Base-by-base conservation (phyloP, 2,797 vertebrate species). In the Masticophis lateralis region DNA sequence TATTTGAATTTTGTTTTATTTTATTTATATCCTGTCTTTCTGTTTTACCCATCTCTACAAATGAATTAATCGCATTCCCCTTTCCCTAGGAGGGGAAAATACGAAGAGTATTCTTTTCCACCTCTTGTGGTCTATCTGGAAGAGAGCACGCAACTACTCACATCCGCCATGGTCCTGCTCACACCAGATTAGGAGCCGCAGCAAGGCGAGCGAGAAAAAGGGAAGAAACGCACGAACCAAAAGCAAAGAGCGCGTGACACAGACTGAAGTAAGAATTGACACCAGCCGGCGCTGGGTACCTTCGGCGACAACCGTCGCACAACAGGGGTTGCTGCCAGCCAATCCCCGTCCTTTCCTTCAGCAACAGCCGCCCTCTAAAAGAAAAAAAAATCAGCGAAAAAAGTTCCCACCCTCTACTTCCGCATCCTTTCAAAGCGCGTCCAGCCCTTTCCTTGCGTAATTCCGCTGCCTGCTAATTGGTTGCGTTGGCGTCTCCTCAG, bases 81-180 rank as follows among this genome's bases (percentile, higher is more conserved):
- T 47, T 20, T 83, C 37, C 43, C 4, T 22, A 25, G 69, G 74
- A 83, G 20, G 20, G 32, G 14, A 83, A 79, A 22, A 83, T 47
- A 83, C 37, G 18, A 43, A 43, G 32, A 43, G 37, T 79, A 43
- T 79, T 83, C 9, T 79, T 43, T 22, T 79, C 37, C 69, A 43
- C 9, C 69, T 11, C 74, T 79, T 79, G 74, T 25, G 74, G 1
- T 25, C 0, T 86, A 5, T 20, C 59, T 16, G 22, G 11, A 32
- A 11, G 51, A 27, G 57, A 22, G 22, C 56, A 61, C 92, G 57
- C 14, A 53, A 25, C 87, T 90, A 92, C 97, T 95, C 93, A 98
- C 98, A 95, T 97, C 97, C 28, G 97, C 97, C 97, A 98, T 97
- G 86, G 79, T 86, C 60, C 69, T 2, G 32, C 55, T 0, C 0